phyloP scores from a whole-genome alignment of 2,888 invertebrate genomes.

The Aethes cnicana region DNA sequence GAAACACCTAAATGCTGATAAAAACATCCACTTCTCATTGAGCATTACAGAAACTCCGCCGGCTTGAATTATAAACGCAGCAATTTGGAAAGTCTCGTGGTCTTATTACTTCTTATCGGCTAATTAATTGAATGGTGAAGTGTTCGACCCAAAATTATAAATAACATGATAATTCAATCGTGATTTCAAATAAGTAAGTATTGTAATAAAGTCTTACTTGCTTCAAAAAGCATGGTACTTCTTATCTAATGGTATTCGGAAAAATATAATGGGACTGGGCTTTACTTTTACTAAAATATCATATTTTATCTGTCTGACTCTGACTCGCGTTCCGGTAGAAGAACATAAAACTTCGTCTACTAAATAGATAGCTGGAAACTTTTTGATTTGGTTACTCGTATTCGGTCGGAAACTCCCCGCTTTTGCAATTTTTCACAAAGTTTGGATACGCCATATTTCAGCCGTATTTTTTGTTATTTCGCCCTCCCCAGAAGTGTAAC shows the following conservation, averaged over 20 bases:
- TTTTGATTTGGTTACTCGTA: slow-evolving; percentile 27
- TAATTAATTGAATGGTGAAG: slow-evolving; percentile 2
- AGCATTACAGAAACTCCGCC: slow-evolving; percentile 4
- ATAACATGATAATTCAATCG: neutral
- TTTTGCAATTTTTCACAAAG: slow-evolving; percentile 11
- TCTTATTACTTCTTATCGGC: slow-evolving; percentile 2
- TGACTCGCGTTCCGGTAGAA: neutral
- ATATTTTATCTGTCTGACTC: neutral
- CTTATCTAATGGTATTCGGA: no score
- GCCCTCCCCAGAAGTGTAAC: neutral
- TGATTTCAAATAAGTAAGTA: no score
- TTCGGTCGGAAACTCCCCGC: slow-evolving; percentile 8
- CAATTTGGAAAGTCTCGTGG: slow-evolving; percentile 1
- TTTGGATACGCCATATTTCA: slow-evolving; percentile 15
- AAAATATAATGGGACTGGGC: no score
- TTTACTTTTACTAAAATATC: no score
- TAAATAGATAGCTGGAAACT: slow-evolving; percentile 14
- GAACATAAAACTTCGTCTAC: slow-evolving; percentile 7
- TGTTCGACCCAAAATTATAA: neutral
- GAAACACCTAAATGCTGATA: slow-evolving; percentile 5
- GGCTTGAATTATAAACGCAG: slow-evolving; percentile 6
- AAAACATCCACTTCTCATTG: slow-evolving; percentile 15
- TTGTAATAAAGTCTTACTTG: no score
- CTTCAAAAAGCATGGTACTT: no score
- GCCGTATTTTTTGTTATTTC: slow-evolving; percentile 2